A percentile compares a stretch with the other conserved stretches of the same genome.
Conservation (phyloP, 2,113 vertebrate genomes). For the Montifringilla adamsi region DNA sequence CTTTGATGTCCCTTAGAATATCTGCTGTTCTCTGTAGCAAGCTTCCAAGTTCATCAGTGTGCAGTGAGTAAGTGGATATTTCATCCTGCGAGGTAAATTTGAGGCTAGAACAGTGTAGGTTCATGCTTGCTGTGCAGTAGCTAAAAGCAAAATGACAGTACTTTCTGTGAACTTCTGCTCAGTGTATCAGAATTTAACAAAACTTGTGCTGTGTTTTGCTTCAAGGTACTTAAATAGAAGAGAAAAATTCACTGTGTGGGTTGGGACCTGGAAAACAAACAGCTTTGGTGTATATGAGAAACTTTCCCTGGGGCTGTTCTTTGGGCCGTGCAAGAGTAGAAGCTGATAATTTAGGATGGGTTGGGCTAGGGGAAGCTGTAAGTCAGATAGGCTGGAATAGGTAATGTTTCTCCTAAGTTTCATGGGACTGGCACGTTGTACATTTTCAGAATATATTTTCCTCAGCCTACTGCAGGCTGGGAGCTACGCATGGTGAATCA, state of each 20-base stretch:
- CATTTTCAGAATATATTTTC: not conserved
- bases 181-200: not conserved
- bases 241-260: not conserved
- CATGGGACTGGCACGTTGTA: not conserved
- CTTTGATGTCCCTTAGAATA: not conserved
- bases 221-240: not conserved
- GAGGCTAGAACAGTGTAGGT: not conserved
- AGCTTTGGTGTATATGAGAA: not conserved
- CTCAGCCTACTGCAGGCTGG: not conserved
- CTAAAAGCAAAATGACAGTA: not conserved
- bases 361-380: not conserved
- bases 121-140: not conserved
- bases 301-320: not conserved
- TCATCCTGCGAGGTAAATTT: not conserved
- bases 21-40: not conserved
- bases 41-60: not conserved
- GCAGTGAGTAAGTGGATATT: not conserved
- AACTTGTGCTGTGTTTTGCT: not conserved
- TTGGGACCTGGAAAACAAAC: not conserved
- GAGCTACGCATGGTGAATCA: not conserved
- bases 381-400: not conserved
- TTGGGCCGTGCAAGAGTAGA: not conserved
- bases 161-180: not conserved
- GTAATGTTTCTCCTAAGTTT: not conserved
- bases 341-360: not conserved